Conservation (phyloP, 1,140 invertebrate species). For the Araneus ventricosus region DNA sequence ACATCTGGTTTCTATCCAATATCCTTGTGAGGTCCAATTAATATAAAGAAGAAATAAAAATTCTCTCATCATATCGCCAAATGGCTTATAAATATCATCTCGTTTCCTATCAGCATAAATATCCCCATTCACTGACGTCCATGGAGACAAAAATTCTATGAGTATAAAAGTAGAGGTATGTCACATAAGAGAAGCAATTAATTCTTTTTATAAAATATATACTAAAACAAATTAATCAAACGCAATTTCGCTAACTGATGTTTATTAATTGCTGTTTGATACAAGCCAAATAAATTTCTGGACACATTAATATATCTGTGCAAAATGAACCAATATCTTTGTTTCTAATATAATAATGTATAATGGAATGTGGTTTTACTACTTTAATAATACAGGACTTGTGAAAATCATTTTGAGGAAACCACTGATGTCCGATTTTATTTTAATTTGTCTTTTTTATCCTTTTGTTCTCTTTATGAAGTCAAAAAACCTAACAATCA, state of each 20-base stretch:
- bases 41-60: not conserved
- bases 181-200: not conserved
- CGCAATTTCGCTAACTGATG: not conserved
- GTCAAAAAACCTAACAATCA: not conserved
- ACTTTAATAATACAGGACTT: not conserved
- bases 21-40: not conserved
- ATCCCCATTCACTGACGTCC: not conserved
- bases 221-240: not conserved
- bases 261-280: not conserved
- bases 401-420: not conserved
- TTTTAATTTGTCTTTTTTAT: not conserved
- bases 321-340: not conserved
- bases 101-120: not conserved
- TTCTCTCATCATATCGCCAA: not conserved
- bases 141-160: not conserved
- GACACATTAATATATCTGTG: not conserved
- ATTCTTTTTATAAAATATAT: no score
- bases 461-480: not conserved
- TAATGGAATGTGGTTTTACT: not conserved
- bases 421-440: not conserved
- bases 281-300: not conserved
- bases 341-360: not conserved
- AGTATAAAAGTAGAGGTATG: not conserved
- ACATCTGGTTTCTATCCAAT: not conserved
- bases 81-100: not conserved